Base-by-base conservation (phyloP, 2,888 invertebrate genomes). In the Carpatolechia fugitivella region DNA sequence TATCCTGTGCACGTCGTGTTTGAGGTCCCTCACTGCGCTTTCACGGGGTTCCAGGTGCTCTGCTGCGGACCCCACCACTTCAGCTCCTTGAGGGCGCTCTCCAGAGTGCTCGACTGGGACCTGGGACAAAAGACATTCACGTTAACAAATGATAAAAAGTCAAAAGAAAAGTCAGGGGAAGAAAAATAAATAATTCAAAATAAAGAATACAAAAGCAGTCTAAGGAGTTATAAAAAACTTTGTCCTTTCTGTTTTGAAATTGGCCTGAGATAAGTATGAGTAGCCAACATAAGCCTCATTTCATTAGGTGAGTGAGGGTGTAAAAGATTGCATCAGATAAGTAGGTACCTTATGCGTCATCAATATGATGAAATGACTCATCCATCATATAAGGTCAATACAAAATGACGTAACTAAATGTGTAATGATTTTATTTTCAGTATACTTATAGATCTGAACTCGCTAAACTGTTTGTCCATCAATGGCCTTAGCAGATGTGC, bases 11-110 rank as follows among this genome's bases (percentile, higher is more conserved):
- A 88, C 79, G 63, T 90, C 87, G 56, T 82, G 87, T 61, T 83
- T 83, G 50, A 79, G 72, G 69, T 85, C 82, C 89, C 91, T n/a
- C 86, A 90, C 68, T 79, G 76, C 77, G 91, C 86, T 67, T 93
- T 91, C 74, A 95, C 91, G 66, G 96, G 96, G 80, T 95, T 96
- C 96, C 96, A 96, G 70, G 91, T 94, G 84, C 93, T 95, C 86
- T 96, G 96, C 75, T 95, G 95, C 52, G 94, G 94, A 60, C 96
- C 96, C 96, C 96, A 96, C 96, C 96, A 96, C 70, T 94, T 94
- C 75, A 93, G 90, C 80, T 93, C 91, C 68, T 92, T 87, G 57
- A 88, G 74, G 40, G 76, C 85, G 74, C 68, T 82, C 77, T 85
- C 80, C 61, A 88, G 70, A 54, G 74, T 78, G 62, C 80, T 84